Percentiles rank a stretch among this genome's conserved stretches.
Conservation (phyloP, 2,113 vertebrate genomes). For the Engraulis encrasicolus region DNA sequence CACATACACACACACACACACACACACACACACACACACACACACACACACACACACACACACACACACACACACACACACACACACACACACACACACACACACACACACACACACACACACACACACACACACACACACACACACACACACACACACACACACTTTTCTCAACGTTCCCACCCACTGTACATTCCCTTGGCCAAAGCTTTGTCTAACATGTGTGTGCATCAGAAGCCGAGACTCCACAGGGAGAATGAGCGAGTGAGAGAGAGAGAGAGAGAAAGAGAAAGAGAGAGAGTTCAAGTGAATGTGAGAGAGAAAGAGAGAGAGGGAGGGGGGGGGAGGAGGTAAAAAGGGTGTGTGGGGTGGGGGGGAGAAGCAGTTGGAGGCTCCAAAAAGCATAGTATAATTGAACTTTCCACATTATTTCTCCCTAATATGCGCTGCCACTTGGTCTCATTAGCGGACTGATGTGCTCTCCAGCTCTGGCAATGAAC, state of each 20-base stretch:
- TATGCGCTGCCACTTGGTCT: conserved; percentile 86
- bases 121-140: conserved; percentile 5
- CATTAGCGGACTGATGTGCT: conserved; percentile 97
- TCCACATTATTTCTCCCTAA: conserved; percentile 83
- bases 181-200: conserved; percentile 54
- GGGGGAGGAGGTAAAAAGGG: conserved; percentile 28
- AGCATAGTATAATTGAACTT: conserved; percentile 88
- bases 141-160: conserved; percentile 1
- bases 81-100: conserved; percentile 2
- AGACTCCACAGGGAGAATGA: conserved; percentile 50
- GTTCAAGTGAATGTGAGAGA: no score
- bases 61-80: conserved; percentile 9
- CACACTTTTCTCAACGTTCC: conserved; percentile 49
- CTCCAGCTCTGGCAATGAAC: conserved; percentile 99
- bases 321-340: conserved; percentile 12
- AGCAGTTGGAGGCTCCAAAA: conserved; percentile 67
- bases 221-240: conserved; percentile 74
- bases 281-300: conserved; percentile 42
- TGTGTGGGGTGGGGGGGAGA: conserved; percentile 29
- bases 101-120: conserved; percentile 2
- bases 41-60: not conserved
- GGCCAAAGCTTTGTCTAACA: conserved; percentile 75
- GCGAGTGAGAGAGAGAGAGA: not conserved
- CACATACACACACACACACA: not conserved
- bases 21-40: conserved; percentile 7